Percentiles rank a stretch among this genome's conserved stretches.
Evolutionary conservation across 2,113 vertebrate genomes (phyloP).

Genomic region (Pipa parva): DNA sequence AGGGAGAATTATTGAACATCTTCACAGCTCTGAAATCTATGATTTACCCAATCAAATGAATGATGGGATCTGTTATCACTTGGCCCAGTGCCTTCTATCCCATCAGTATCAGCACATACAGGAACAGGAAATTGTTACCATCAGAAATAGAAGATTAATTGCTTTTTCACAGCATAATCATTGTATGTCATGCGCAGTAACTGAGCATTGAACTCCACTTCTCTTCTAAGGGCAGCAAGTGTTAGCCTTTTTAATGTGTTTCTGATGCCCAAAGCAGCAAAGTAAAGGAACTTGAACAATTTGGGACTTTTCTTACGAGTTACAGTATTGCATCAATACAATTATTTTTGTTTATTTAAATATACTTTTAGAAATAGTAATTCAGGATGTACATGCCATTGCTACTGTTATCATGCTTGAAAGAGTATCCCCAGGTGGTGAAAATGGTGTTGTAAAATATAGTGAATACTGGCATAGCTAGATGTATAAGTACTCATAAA

Average conservation of each 20-base stretch:
- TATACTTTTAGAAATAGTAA: too few species aligned
- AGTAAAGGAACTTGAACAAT: too few species aligned
- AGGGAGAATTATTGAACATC: slow-evolving; percentile 47
- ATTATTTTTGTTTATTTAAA: too few species aligned
- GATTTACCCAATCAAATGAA: slow-evolving; percentile 56
- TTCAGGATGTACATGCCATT: too few species aligned
- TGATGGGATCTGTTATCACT: slow-evolving; percentile 24
- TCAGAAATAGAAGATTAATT: slow-evolving; percentile 5
- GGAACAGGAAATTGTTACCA: slow-evolving; percentile 23
- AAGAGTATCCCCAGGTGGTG: too few species aligned
- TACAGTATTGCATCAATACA: too few species aligned
- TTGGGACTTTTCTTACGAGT: too few species aligned
- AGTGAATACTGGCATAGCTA: too few species aligned
- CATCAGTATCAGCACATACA: not conserved
- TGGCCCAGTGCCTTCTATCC: slow-evolving; percentile 1
- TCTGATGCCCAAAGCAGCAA: too few species aligned
- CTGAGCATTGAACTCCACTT: not conserved
- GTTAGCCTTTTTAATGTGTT: not conserved
- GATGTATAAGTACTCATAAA: too few species aligned
- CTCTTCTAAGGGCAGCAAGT: not conserved
- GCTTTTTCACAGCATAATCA: not conserved
- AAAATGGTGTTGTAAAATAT: too few species aligned
- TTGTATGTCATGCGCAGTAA: not conserved
- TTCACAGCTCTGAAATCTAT: slow-evolving; percentile 54
- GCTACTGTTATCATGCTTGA: too few species aligned